Percentiles rank a stretch among this genome's conserved stretches.
Evolutionary conservation across 2,888 invertebrate species (phyloP).

Genomic region (Empis stercorea): DNA sequence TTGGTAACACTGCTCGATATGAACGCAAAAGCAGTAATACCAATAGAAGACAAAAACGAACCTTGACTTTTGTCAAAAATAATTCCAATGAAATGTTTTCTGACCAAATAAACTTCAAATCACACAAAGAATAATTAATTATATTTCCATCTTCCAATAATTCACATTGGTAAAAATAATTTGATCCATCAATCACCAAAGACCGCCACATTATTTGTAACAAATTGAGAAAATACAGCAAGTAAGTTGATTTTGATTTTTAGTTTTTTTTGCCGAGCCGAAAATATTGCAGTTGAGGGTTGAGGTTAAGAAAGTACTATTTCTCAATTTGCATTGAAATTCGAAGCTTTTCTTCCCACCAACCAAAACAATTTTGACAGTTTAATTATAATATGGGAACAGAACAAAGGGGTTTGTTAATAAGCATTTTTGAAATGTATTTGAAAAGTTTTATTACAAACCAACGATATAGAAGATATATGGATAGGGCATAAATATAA

Average conservation of each 20-base stretch:
- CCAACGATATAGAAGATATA: too few species aligned
- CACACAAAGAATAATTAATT: conserved; percentile 16
- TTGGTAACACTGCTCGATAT: too few species aligned
- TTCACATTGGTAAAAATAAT: conserved; percentile 14
- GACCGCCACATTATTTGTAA: conserved; percentile 28
- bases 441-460: too few species aligned
- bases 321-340: too few species aligned
- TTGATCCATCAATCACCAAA: conserved; percentile 45
- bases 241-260: background rate
- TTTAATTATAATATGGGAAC: too few species aligned
- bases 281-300: too few species aligned
- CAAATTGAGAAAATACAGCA: too few species aligned
- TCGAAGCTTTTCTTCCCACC: background rate
- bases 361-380: background rate
- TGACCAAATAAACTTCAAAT: conserved; percentile 12
- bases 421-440: too few species aligned
- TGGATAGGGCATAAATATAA: too few species aligned
- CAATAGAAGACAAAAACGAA: too few species aligned
- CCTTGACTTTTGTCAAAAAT: conserved; percentile 3
- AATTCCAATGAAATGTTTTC: conserved; percentile 10
- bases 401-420: too few species aligned
- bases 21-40: too few species aligned
- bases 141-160: conserved; percentile 1
- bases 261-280: background rate
- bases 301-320: background rate